Evolutionary conservation across 2,888 invertebrate species (phyloP), one percentile per base, ranked within the genome.

Genomic region (Dione vanillae): DNA sequence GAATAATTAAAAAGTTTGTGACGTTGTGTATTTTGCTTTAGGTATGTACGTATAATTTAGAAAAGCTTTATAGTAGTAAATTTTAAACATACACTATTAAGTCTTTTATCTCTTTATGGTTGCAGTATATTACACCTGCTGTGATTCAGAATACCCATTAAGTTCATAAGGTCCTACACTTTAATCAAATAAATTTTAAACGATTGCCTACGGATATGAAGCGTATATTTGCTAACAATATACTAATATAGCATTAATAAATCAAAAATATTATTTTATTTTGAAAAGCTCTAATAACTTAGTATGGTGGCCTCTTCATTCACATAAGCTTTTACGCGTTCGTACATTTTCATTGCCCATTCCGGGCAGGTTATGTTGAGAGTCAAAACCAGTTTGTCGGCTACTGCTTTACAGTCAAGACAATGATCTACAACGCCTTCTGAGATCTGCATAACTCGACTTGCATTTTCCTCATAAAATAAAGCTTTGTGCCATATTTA

Each of bases 361-460:
- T 76, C 77, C 77, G 77, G 78, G 80, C 77, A 80, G 82, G 72
- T 66, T 72, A 72, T 75, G 74, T 65, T 61, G 51, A 70, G 69
- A 74, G 65, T 71, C 54, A 40, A 81, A 90, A 90, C 89, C 79
- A 71, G 89, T 88, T 78, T 73, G 76, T 71, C 74, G 86, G 69
- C 89, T 88, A 88, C 81, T 82, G 64, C 64, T 77, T 85, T 86
- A 85, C 85, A 80, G 75, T 71, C 75, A 72, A 80, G 85, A 86
- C 85, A 86, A 82, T 86, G 89, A 91, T 91, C 87, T 87, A 87
- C 82, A 79, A 74, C 77, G 73, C 76, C 75, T 81, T 82, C 77
- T 75, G 76, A 85, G 83, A 83, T 77, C 75, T 75, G 64, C 69
- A 56, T 65, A 61, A 62, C 69, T 64, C 67, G 74, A 65, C 65